phyloP scores from a whole-genome alignment of 2,113 vertebrate species.

The Ochotona curzoniae region DNA sequence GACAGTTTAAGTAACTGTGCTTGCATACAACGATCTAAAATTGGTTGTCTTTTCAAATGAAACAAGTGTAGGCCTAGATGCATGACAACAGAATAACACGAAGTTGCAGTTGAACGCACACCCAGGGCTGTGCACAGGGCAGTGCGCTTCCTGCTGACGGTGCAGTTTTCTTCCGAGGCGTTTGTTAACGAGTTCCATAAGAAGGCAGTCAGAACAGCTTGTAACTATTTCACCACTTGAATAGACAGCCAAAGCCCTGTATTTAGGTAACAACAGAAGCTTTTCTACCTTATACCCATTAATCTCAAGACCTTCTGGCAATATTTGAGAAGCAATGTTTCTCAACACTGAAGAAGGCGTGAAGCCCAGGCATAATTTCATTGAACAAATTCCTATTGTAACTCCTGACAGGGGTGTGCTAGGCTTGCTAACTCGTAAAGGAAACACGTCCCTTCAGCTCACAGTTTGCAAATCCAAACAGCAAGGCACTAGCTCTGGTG shows the following conservation, averaged over 20 bases:
- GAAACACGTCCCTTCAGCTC: too few species aligned
- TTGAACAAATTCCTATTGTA: not conserved
- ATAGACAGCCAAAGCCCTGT: not conserved
- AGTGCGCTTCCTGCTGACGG: not conserved
- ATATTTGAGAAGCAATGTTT: not conserved
- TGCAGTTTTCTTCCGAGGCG: not conserved
- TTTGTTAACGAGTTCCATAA: not conserved
- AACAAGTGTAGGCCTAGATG: not conserved
- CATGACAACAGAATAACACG: not conserved
- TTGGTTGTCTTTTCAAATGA: not conserved
- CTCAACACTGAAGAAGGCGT: not conserved
- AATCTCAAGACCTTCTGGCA: slow-evolving; percentile 15
- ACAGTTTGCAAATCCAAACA: too few species aligned
- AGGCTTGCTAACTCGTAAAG: too few species aligned
- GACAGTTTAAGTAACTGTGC: not conserved
- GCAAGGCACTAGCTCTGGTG: too few species aligned
- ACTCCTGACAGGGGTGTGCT: not conserved
- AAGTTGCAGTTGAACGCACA: not conserved
- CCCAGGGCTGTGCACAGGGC: not conserved
- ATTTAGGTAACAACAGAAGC: not conserved
- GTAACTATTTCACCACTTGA: not conserved
- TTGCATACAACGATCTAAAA: not conserved
- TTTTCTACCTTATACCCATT: slow-evolving; percentile 8
- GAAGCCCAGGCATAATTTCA: not conserved
- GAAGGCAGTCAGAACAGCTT: not conserved